Evolutionary conservation across 1,140 invertebrate species (phyloP).

Genomic region (Phymastichus coffea): DNA sequence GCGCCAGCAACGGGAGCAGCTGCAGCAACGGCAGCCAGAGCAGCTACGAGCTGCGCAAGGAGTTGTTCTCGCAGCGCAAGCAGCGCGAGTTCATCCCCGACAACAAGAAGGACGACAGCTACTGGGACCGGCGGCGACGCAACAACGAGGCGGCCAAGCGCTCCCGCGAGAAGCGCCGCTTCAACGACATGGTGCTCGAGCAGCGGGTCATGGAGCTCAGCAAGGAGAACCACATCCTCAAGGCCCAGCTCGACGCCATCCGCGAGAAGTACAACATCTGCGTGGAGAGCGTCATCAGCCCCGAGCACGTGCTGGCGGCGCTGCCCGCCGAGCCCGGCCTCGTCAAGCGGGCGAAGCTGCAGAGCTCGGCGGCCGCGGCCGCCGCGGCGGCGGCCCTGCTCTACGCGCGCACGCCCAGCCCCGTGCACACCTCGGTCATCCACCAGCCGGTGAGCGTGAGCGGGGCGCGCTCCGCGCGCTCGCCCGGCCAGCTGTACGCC

Average conservation of each 20-base stretch:
- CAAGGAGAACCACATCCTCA: constrained; percentile 91
- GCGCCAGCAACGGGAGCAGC: constrained; percentile 28
- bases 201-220: constrained; percentile 90
- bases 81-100: constrained; percentile 96
- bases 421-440: constrained; percentile 68
- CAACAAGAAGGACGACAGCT: constrained; percentile 94
- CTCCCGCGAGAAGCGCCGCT: constrained; percentile 90
- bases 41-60: constrained; percentile 67
- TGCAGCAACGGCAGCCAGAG: constrained; percentile 36
- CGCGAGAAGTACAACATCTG: constrained; percentile 92
- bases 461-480: constrained; percentile 46
- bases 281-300: constrained; percentile 79
- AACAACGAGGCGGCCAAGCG: constrained; percentile 96
- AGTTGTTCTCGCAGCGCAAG: constrained; percentile 83
- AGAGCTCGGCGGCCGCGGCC: constrained; percentile 41
- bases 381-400: constrained; percentile 46
- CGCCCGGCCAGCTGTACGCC: constrained; percentile 49
- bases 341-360: constrained; percentile 76
- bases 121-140: constrained; percentile 91
- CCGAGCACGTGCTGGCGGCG: constrained; percentile 83
- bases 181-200: constrained; percentile 96
- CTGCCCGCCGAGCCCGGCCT: constrained; percentile 81
- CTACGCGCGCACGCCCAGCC: constrained; percentile 63
- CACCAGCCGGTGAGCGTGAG: constrained; percentile 59
- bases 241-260: constrained; percentile 88